Evolutionary conservation across 1,140 invertebrate species (phyloP).

Genomic region (Hypsibius dujardini): DNA sequence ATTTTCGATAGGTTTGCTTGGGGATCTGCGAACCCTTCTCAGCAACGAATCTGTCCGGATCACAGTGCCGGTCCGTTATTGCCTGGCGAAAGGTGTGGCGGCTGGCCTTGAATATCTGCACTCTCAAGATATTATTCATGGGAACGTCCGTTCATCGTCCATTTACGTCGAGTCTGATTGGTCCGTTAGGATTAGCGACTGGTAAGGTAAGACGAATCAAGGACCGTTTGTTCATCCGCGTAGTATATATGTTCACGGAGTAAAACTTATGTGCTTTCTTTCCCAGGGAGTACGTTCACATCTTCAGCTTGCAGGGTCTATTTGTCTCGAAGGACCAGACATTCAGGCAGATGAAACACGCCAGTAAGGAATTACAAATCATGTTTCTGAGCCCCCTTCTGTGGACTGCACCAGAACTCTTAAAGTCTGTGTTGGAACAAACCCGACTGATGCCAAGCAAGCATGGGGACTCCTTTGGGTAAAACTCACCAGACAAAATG

Average conservation of each 20-base stretch:
- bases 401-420: slow-evolving; percentile 4
- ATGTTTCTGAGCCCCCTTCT: background rate
- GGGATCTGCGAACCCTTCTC: slow-evolving; percentile 6
- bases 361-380: background rate
- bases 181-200: slow-evolving; percentile 27
- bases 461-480: background rate
- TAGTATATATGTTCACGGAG: too few relatives aligned
- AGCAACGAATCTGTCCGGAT: background rate
- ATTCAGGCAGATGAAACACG: background rate
- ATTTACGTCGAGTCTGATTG: slow-evolving; percentile 28
- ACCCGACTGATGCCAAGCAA: background rate
- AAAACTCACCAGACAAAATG: background rate
- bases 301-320: background rate
- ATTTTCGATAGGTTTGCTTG: background rate
- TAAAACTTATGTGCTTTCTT: background rate
- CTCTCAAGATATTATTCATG: slow-evolving; percentile 25
- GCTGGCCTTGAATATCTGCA: slow-evolving; percentile 28
- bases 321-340: slow-evolving; percentile 8
- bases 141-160: slow-evolving; percentile 24
- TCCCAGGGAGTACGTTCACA: slow-evolving; percentile 11
- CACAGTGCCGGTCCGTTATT: slow-evolving; percentile 23
- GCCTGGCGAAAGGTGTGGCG: slow-evolving; percentile 25
- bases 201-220: slow-evolving; percentile 19
- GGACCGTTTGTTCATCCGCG: too few relatives aligned
- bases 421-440: background rate